Evolutionary conservation across 1,140 invertebrate species (phyloP).

Genomic region (Dreissena rostriformis): DNA sequence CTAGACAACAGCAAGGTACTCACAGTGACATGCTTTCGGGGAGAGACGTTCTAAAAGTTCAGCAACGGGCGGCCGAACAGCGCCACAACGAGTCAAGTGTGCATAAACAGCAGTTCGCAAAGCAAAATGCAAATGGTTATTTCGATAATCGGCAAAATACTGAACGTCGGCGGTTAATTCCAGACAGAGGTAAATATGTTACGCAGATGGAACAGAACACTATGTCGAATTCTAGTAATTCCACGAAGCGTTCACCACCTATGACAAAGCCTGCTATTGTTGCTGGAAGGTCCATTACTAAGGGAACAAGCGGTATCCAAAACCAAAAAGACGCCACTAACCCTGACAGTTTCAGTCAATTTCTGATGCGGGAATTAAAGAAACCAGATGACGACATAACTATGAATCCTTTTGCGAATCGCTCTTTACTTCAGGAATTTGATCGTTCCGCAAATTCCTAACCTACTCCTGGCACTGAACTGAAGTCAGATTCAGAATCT

Average conservation of each 20-base stretch:
- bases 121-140: no score
- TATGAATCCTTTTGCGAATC: conserved; percentile 45
- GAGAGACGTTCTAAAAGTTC: conserved; percentile 41
- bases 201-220: no score
- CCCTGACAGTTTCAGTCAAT: conserved; percentile 41
- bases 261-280: background rate
- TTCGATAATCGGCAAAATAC: no score
- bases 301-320: conserved; percentile 48
- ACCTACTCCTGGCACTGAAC: background rate
- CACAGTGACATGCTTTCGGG: conserved; percentile 30
- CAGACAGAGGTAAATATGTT: no score
- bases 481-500: no score
- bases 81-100: background rate
- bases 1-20: background rate
- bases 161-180: no score
- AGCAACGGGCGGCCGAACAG: conserved; percentile 42
- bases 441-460: conserved; percentile 46
- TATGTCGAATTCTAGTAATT: no score
- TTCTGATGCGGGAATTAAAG: conserved; percentile 46
- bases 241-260: no score
- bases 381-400: conserved; percentile 41
- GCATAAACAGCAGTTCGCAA: no score
- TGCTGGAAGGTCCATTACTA: conserved; percentile 46
- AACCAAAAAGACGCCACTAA: background rate
- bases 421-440: conserved; percentile 46